Percentiles rank a stretch among this genome's conserved stretches.
Conservation (phyloP, 1,140 invertebrate genomes). For the Cyclargus thomasi region DNA sequence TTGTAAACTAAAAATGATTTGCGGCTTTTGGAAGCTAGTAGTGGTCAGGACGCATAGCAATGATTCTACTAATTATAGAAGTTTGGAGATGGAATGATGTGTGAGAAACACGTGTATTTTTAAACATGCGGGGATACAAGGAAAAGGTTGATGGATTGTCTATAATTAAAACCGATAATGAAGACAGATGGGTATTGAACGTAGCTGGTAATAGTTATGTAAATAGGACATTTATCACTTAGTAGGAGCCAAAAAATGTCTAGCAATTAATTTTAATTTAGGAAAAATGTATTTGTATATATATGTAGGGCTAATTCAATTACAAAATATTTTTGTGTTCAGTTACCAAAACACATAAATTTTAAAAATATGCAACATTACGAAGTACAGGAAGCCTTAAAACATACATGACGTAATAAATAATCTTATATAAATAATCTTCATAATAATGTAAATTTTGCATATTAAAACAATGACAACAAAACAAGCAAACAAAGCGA, state of each 20-base stretch:
- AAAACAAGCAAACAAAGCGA: no score
- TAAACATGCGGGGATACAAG: slow-evolving; percentile 14
- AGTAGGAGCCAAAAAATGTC: not conserved
- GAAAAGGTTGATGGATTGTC: slow-evolving; percentile 24
- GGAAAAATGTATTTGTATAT: no score
- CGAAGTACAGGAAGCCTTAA: no score
- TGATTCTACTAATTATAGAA: slow-evolving; percentile 52
- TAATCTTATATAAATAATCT: no score
- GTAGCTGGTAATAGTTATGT: not conserved
- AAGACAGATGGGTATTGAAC: slow-evolving; percentile 26
- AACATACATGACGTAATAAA: no score
- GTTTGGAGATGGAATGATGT: slow-evolving; percentile 43
- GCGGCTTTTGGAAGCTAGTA: slow-evolving; percentile 38
- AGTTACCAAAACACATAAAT: no score
- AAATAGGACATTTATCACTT: not conserved
- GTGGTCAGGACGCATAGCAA: slow-evolving; percentile 28
- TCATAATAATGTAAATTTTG: no score
- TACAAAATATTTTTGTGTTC: no score
- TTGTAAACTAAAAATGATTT: slow-evolving; percentile 58
- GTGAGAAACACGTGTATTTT: slow-evolving; percentile 33
- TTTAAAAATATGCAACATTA: no score
- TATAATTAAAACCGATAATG: slow-evolving; percentile 27
- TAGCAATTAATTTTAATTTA: not conserved
- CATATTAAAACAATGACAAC: no score
- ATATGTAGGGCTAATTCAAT: no score